Percentiles rank a stretch among this genome's conserved stretches.
Evolutionary conservation across 2,888 invertebrate species (phyloP).

Genomic region (Chalcosyrphus nemorum): DNA sequence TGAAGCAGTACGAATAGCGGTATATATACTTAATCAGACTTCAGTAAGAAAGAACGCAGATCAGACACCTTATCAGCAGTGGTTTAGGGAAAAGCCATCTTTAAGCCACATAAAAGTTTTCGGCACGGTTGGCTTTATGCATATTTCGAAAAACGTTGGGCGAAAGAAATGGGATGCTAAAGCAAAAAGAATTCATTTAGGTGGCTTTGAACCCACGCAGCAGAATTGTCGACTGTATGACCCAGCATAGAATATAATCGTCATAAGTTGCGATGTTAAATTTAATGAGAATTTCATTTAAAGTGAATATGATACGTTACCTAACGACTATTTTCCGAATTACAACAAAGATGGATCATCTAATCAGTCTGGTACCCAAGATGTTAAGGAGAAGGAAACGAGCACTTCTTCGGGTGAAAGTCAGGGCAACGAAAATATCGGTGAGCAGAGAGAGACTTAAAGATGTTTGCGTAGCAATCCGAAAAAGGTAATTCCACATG

Average conservation of each 20-base stretch:
- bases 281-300: background rate
- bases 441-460: background rate
- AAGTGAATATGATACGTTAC: background rate
- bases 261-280: background rate
- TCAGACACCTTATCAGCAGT: too few relatives aligned
- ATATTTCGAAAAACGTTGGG: background rate
- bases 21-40: too few relatives aligned
- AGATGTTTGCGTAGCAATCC: too few relatives aligned
- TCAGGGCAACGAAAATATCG: background rate
- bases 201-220: background rate
- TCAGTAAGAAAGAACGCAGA: too few relatives aligned
- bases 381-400: background rate
- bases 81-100: too few relatives aligned
- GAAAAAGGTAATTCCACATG: conserved; percentile 2
- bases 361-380: too few relatives aligned
- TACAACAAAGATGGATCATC: background rate
- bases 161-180: background rate
- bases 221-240: background rate
- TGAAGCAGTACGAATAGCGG: too few relatives aligned
- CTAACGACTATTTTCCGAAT: background rate
- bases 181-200: background rate
- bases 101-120: too few relatives aligned
- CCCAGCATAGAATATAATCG: background rate
- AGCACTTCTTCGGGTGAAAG: background rate
- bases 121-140: background rate